phyloP scores from a whole-genome alignment of 1,140 invertebrate species.

The Ditylenchus dipsaci region DNA sequence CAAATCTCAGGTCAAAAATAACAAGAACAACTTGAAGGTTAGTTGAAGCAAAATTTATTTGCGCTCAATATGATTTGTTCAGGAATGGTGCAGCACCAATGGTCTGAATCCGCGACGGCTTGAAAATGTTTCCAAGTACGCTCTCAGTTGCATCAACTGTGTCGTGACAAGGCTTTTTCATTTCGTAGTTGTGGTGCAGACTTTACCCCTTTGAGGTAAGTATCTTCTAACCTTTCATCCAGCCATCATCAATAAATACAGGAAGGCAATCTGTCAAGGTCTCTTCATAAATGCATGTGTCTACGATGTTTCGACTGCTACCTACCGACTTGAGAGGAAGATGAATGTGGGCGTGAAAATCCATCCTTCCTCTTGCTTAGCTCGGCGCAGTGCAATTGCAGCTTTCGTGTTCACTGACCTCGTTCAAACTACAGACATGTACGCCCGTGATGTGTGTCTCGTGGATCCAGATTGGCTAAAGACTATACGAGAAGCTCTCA shows the following conservation, averaged over 20 bases:
- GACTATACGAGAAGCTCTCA: constrained; percentile 8
- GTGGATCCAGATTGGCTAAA: constrained; percentile 33
- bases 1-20: constrained; percentile 62
- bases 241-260: constrained; percentile 62
- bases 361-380: constrained; percentile 77
- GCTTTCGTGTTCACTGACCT: constrained; percentile 84
- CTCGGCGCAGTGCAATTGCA: constrained; percentile 68
- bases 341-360: constrained; percentile 69
- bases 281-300: constrained; percentile 75
- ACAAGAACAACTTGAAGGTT: constrained; percentile 66
- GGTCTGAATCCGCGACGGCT: constrained; percentile 81
- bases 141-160: constrained; percentile 75
- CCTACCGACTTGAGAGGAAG: constrained; percentile 68
- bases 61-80: constrained; percentile 12
- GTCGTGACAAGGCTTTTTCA: constrained; percentile 64
- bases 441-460: constrained; percentile 58
- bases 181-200: constrained; percentile 72
- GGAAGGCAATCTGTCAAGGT: constrained; percentile 71
- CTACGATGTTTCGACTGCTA: constrained; percentile 68
- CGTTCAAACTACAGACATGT: constrained; percentile 76
- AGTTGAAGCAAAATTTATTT: constrained; percentile 24
- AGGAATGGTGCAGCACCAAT: constrained; percentile 85
- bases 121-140: constrained; percentile 73
- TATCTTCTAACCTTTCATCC: not conserved
- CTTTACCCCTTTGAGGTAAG: constrained; percentile 46